A percentile compares a stretch with the other conserved stretches of the same genome.
Evolutionary conservation across 2,797 vertebrate genomes (phyloP).

Genomic region (Ispidina picta): DNA sequence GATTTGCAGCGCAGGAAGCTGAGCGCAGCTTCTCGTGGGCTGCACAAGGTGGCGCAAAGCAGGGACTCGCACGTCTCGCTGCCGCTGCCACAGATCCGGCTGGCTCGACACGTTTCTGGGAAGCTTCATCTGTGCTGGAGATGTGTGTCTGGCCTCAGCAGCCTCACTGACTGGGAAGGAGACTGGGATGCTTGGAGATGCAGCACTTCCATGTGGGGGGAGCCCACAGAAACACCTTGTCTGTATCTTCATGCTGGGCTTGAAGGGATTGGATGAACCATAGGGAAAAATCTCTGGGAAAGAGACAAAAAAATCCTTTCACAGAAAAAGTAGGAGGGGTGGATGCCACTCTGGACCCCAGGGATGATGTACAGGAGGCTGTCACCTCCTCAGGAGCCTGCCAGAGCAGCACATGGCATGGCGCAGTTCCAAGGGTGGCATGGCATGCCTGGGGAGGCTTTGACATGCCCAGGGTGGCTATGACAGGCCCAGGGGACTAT

Average conservation of each 20-base stretch:
- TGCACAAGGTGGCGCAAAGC: fast-evolving
- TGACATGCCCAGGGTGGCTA: fast-evolving
- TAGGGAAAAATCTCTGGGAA: not conserved
- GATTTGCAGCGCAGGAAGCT: not conserved
- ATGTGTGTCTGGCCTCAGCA: fast-evolving
- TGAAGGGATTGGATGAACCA: not conserved
- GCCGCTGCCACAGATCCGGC: fast-evolving
- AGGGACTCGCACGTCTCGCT: fast-evolving
- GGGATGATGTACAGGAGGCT: fast-evolving
- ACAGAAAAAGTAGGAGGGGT: not conserved
- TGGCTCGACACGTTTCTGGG: not conserved
- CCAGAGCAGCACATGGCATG: fast-evolving
- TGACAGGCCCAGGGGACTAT: fast-evolving
- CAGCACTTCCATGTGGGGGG: fast-evolving
- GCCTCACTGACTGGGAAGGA: fast-evolving
- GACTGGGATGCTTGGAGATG: not conserved
- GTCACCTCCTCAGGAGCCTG: not conserved
- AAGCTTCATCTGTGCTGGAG: not conserved
- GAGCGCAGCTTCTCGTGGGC: not conserved
- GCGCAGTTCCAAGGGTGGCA: fast-evolving
- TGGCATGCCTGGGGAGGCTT: not conserved
- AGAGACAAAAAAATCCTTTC: not conserved
- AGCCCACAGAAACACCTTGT: not conserved
- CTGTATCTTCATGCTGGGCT: not conserved
- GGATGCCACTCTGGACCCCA: not conserved